phyloP scores from a whole-genome alignment of 2,113 vertebrate species.

The Mesoclemmys tuberculata region DNA sequence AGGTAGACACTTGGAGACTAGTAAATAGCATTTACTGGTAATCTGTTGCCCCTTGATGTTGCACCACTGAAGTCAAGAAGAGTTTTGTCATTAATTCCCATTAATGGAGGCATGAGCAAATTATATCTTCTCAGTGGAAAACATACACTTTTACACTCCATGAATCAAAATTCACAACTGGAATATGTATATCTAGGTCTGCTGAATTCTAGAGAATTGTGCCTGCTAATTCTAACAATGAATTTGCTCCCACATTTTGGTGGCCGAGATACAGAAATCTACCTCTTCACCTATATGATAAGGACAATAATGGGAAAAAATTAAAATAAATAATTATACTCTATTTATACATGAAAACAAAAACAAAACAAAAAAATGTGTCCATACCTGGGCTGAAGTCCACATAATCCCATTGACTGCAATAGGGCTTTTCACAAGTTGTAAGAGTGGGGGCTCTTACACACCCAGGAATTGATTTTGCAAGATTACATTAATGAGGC shows the following conservation, averaged over 20 bases:
- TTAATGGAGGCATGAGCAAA: not conserved
- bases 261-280: not conserved
- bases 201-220: accelerated
- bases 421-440: not conserved
- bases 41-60: not conserved
- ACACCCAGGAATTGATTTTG: not conserved
- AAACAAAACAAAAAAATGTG: not conserved
- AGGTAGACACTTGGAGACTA: not conserved
- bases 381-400: not conserved
- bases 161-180: not conserved
- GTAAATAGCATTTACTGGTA: accelerated
- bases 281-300: not conserved
- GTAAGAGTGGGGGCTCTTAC: not conserved
- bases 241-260: not conserved
- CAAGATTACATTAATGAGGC: not conserved
- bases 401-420: not conserved
- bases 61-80: not conserved
- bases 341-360: not conserved
- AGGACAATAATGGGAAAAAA: not conserved
- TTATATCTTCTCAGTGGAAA: not conserved
- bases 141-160: not conserved
- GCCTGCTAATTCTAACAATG: not conserved
- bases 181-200: not conserved
- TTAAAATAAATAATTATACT: not conserved
- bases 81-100: not conserved